Base-by-base conservation (phyloP, 2,888 invertebrate species). In the Leucania comma region DNA sequence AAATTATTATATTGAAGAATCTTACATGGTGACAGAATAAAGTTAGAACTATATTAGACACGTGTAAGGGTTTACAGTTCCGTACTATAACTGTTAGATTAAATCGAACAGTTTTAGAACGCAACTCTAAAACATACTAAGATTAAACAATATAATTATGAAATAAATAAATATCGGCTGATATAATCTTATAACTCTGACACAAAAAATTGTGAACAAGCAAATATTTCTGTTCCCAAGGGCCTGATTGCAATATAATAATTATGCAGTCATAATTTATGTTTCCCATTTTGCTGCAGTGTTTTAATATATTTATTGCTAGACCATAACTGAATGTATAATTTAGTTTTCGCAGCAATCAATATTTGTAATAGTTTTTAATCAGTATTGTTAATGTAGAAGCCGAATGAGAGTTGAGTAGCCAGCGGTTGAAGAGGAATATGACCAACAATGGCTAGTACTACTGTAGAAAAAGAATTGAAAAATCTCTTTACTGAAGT, bases 211-310 rank as follows among this genome's bases (percentile, higher is more conserved):
- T 3, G 29, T 29, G 29, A 29, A 29, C 29, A 29, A 12, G 24
- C 24, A n/a, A 29, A 42, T 20, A 69, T 8, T 22, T 24, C 48
- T 69, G 53, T 24, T 69, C 53, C 42, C 69, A 17, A n/a, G 32
- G 69, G 24, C n/a, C 1, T 5, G 2, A 53, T 42, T n/a, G 29
- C 26, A 17, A 22, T 9, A 38, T 26, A 32, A 17, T 8, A n/a
- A n/a, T n/a, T n/a, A 35, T 26, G n/a, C 26, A 26, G n/a, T 3
- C 20, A 29, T 29, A 20, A 68, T 67, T n/a, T n/a, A 38, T 51
- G 17, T 46, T 17, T 5, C 24, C 14, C 54, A 54, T 53, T 46
- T 46, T 17, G 12, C 2, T 12, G n/a, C 69, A 53, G 10, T 38
- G 38, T 42, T 17, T 42, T 17, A 42, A 42, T 42, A 14, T 63